Base-by-base conservation (phyloP, 92 coral and sea anemone species). In the Heteractis magnifica region DNA sequence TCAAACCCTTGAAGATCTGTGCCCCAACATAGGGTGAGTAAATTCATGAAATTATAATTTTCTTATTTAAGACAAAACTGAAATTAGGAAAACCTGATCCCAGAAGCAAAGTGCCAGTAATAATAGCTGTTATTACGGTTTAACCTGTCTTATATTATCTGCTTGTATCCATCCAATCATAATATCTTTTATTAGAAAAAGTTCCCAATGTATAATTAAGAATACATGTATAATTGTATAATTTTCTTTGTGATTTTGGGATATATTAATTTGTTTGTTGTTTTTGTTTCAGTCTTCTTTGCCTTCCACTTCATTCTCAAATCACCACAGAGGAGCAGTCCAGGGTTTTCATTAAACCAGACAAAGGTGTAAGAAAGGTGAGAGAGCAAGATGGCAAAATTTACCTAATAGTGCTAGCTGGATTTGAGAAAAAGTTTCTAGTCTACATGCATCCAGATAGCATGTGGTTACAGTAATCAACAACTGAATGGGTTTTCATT, bases 321-420 rank as follows among this genome's bases (percentile, higher is more conserved):
- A 93, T 95, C 76, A 95, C 98, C 16, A 91, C 77, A 76, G 94
- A 88, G 20, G 98, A 95, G 56, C 98, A 95, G 82, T 87, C 88
- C 55, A 85, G 75, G 83, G 94, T 95, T 5, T 95, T 95, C 64
- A 77, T 49, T 49, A 88, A 81, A 52, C 92, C 95, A 20, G 87
- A 84, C 14, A 83, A 86, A 26, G 90, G 88, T 52, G 68, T 51
- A 44, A 90, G 95, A 81, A 95, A 94, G 88, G 97, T 93, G 78
- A 77, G 56, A 41, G 44, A 0, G 26, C 44, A 34, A 53, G 4
- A 53, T 8, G 58, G 58, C 4, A 8, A 53, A 53, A 53, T 53
- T 53, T 0, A 8, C 58, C 1, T 53, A 0, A 0, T 53, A 53
- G 58, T 0, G 2, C 44, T 53, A 4, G 58, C 58, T 8, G 10